Evolutionary conservation across 2,797 vertebrate genomes (phyloP).

Genomic region (Characodon lateralis): DNA sequence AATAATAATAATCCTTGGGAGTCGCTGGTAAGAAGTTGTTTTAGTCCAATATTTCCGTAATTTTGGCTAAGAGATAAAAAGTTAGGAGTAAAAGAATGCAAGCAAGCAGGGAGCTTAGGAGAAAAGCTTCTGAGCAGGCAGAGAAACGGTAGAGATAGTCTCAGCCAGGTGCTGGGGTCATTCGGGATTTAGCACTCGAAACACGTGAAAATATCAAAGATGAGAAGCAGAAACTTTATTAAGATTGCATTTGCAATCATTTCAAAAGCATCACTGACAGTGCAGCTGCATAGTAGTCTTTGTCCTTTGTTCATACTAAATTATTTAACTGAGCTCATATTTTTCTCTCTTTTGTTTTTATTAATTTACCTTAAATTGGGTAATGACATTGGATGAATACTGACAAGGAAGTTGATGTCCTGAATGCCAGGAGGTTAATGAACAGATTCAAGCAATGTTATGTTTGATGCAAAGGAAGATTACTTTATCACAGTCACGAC

Average conservation of each 20-base stretch:
- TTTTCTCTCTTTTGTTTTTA: too few species aligned
- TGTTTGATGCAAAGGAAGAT: not conserved
- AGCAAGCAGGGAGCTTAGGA: too few species aligned
- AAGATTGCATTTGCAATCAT: conserved; percentile 3
- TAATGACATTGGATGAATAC: not conserved
- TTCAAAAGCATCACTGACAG: not conserved
- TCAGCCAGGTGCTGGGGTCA: not conserved
- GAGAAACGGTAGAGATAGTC: not conserved
- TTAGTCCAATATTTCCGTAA: too few species aligned
- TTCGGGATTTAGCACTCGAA: conserved; percentile 7
- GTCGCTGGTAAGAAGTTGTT: too few species aligned
- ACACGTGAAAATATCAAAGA: not conserved
- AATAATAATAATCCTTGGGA: too few species aligned
- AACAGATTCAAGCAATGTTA: not conserved
- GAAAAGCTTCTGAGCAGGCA: too few species aligned
- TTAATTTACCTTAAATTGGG: not conserved
- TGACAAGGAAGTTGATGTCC: not conserved
- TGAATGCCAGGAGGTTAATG: not conserved
- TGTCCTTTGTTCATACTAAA: not conserved
- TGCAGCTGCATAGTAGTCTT: not conserved
- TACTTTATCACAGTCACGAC: not conserved
- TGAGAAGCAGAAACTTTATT: not conserved
- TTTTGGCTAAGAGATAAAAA: too few species aligned
- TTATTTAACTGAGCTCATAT: not conserved
- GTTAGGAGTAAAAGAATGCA: too few species aligned